Evolutionary conservation across 2,113 vertebrate species (phyloP).

Genomic region (Trogon surrucura): DNA sequence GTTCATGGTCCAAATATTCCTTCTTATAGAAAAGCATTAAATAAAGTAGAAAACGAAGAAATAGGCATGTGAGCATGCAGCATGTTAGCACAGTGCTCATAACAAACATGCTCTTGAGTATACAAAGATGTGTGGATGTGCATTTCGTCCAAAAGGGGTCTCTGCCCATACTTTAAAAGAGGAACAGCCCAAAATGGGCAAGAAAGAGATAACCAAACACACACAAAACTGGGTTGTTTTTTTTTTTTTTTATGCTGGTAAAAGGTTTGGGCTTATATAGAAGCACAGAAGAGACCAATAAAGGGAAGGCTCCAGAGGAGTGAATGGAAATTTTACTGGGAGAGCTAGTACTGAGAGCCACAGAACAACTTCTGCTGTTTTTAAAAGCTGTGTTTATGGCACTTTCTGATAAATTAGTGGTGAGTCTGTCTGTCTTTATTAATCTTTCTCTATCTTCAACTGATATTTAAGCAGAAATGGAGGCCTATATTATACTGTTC

Average conservation of each 20-base stretch:
- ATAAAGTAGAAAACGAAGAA: constrained; percentile 8
- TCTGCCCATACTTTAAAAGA: neutral
- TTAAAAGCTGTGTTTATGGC: neutral
- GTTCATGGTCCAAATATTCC: constrained; percentile 30
- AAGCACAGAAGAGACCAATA: neutral
- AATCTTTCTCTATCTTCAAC: neutral
- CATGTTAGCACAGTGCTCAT: neutral
- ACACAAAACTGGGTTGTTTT: neutral
- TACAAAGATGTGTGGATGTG: neutral
- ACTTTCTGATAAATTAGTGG: neutral
- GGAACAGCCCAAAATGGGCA: neutral
- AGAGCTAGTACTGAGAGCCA: neutral
- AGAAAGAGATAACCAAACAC: neutral
- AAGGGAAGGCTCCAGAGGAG: neutral
- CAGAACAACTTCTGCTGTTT: neutral
- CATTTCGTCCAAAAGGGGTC: neutral
- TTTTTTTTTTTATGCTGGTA: neutral
- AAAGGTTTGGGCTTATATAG: neutral
- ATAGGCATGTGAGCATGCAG: neutral
- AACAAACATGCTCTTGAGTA: neutral
- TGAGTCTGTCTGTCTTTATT: neutral
- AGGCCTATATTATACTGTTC: neutral
- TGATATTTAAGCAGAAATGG: neutral
- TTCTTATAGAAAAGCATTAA: constrained; percentile 17
- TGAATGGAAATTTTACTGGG: neutral